Percentiles rank a stretch among this genome's conserved stretches.
Evolutionary conservation across 2,113 vertebrate species (phyloP).

Genomic region (Syrmaticus mikado): DNA sequence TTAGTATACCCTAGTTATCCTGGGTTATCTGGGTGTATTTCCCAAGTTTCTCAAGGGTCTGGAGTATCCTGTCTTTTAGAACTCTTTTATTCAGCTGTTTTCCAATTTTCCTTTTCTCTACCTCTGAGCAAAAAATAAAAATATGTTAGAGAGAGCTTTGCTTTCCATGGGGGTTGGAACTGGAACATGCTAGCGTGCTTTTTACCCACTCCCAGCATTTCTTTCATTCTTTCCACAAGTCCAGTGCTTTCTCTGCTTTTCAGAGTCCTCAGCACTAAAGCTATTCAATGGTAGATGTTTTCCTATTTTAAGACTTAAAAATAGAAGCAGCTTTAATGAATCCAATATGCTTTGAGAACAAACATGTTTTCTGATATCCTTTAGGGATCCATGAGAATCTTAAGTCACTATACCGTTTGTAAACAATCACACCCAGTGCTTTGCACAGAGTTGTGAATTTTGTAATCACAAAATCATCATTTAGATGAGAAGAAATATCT

Average conservation of each 20-base stretch:
- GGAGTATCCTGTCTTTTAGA: neutral
- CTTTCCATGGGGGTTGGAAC: neutral
- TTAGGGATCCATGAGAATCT: neutral
- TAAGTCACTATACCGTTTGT: neutral
- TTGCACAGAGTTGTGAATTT: neutral
- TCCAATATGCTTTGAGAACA: conserved; percentile 17
- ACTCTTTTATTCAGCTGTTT: neutral
- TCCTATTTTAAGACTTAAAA: conserved; percentile 39
- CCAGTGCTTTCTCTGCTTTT: neutral
- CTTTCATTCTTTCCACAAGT: conserved; percentile 51
- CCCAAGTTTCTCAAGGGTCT: neutral
- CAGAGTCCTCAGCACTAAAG: neutral
- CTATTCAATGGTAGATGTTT: conserved; percentile 41
- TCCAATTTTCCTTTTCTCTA: neutral
- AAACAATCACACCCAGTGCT: neutral
- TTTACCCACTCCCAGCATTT: conserved; percentile 56
- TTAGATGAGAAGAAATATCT: neutral
- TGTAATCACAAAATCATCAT: neutral
- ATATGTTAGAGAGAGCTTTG: neutral
- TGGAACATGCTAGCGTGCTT: conserved; percentile 15
- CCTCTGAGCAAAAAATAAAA: neutral
- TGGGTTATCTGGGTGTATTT: neutral
- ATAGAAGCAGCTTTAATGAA: conserved; percentile 58
- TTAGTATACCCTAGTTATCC: neutral
- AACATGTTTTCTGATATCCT: neutral